Base-by-base conservation (phyloP, 2,113 vertebrate species). In the Sciurus niger region DNA sequence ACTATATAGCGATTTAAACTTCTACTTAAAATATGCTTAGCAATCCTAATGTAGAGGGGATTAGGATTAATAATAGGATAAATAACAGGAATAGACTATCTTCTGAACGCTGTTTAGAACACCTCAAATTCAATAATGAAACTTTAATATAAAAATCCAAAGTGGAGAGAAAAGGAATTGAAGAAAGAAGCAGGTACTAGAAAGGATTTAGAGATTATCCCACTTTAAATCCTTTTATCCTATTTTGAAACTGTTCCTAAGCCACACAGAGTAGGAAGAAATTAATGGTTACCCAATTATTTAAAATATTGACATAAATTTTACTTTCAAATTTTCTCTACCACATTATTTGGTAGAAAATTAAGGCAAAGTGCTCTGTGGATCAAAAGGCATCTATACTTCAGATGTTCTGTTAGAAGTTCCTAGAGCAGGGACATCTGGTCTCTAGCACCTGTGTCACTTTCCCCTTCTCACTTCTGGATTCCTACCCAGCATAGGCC, bases 211-310 rank as follows among this genome's bases (percentile, higher is more conserved):
- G 32, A 93, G 55, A 91, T 24, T 63, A 93, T 40, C 4, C 72
- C 72, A 95, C 92, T 92, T 95, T 89, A 90, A 96, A 72, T 70
- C 24, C 53, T 58, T 93, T 97, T 87, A 43, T 89, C 22, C 32
- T 32, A 76, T 79, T 96, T 70, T 89, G 34, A 90, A 94, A 87
- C 32, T 63, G 77, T 94, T 32, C 34, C 73, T 93, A 67, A 92
- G 86, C 73, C 74, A 78, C 88, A 43, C 37, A 84, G 48, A 78
- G 32, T 9, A 87, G 17, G n/a, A 84, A 12, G 18, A 80, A 84
- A 70, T 93, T 48, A 91, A n/a, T 76, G 16, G 22, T 7, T 85
- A 43, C 25, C 13, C 87, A 96, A 77, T 91, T 94, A 84, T 79
- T 94, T 95, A 93, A 93, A 96, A 87, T 72, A 89, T 7, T 48